These are phyloP conservation scores for Scopus umbretta DNA, from an alignment of 2,113 vertebrate species.

Conservation along the genomic window DNA sequence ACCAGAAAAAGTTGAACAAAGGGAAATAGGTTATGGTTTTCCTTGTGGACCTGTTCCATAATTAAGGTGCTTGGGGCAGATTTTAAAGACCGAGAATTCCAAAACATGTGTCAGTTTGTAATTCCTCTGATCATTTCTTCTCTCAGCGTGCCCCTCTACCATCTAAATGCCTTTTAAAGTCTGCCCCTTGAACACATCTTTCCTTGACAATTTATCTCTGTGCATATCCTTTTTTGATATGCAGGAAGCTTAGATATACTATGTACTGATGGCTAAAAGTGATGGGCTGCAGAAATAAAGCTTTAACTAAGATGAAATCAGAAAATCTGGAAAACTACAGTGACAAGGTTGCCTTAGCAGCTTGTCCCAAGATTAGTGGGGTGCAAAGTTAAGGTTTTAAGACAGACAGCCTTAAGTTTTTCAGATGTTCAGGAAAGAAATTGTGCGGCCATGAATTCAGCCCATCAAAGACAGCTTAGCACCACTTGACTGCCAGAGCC, in stretches of 20 bases:
- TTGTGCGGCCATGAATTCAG: not conserved
- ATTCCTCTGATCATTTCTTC: slow-evolving; percentile 27
- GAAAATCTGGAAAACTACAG: slow-evolving; percentile 1
- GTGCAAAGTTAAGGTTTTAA: not conserved
- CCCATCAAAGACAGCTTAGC: not conserved
- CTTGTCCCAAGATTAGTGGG: not conserved
- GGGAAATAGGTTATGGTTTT: slow-evolving; percentile 38
- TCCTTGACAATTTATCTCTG: slow-evolving; percentile 27
- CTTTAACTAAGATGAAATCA: slow-evolving; percentile 1
- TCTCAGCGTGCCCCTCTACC: not conserved
- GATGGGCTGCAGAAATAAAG: not conserved
- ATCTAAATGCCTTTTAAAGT: slow-evolving; percentile 35
- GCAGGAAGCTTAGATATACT: not conserved
- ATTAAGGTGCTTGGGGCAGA: slow-evolving; percentile 36
- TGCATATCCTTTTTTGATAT: slow-evolving; percentile 23
- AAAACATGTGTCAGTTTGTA: slow-evolving; percentile 21
- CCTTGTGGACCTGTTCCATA: slow-evolving; percentile 36
- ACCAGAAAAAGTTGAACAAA: slow-evolving; percentile 57
- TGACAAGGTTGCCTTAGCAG: not conserved
- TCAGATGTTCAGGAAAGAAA: not conserved
- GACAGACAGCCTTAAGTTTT: not conserved
- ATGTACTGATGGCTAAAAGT: not conserved
- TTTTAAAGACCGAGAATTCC: slow-evolving; percentile 47
- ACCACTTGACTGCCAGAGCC: not conserved
- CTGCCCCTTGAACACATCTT: slow-evolving; percentile 20